These are phyloP conservation scores for Orchesella cincta DNA, from an alignment of 1,140 invertebrate species.

Conservation along the genomic window DNA sequence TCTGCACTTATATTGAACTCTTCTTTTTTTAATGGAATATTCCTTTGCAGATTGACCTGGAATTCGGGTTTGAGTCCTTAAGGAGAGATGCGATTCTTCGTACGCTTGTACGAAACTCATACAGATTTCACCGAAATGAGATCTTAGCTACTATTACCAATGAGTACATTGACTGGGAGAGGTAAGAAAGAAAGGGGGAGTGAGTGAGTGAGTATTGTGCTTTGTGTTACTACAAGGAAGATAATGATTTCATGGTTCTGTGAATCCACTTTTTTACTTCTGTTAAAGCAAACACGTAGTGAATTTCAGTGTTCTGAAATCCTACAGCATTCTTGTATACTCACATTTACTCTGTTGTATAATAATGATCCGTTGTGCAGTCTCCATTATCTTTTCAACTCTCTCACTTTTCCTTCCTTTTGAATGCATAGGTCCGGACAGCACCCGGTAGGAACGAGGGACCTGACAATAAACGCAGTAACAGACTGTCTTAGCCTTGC, in stretches of 20 bases:
- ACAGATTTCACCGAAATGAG: constrained; percentile 88
- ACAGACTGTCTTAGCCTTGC: constrained; percentile 22
- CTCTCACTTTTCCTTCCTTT: neutral
- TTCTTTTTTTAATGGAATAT: neutral
- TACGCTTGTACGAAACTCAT: constrained; percentile 91
- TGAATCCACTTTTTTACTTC: constrained; percentile 9
- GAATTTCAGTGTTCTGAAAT: neutral
- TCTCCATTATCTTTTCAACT: neutral
- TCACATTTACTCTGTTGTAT: neutral
- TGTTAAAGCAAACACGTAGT: neutral
- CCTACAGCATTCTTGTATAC: neutral
- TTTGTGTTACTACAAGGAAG: neutral
- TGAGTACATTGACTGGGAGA: constrained; percentile 96
- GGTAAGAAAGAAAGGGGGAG: constrained; percentile 56
- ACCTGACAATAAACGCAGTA: constrained; percentile 74
- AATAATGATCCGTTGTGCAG: neutral
- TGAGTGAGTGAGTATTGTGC: no score
- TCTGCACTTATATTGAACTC: no score
- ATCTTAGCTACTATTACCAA: constrained; percentile 96
- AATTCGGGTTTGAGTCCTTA: constrained; percentile 87
- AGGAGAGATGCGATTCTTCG: constrained; percentile 86
- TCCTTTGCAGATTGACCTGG: constrained; percentile 68
- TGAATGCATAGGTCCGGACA: constrained; percentile 65
- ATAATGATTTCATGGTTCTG: constrained; percentile 21
- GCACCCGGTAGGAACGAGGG: constrained; percentile 87